Evolutionary conservation across 2,113 vertebrate species (phyloP).

Genomic region (Microtus ochrogaster): DNA sequence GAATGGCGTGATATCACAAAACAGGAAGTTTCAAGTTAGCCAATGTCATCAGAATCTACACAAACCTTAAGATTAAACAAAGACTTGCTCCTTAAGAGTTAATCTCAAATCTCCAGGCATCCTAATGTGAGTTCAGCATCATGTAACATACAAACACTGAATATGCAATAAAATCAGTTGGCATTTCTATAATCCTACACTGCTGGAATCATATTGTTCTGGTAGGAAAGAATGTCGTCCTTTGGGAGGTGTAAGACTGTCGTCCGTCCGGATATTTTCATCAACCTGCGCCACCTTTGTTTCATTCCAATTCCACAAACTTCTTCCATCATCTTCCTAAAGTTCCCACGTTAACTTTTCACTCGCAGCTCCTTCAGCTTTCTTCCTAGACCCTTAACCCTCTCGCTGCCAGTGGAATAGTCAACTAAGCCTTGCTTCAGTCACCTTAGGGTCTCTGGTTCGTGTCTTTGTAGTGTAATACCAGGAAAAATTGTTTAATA

Average conservation of each 20-base stretch:
- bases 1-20: conserved; percentile 94
- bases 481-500: neutral
- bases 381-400: neutral
- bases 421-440: neutral
- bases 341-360: neutral
- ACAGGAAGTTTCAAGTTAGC: conserved; percentile 91
- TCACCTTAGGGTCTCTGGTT: neutral
- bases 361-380: neutral
- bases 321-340: conserved; percentile 32
- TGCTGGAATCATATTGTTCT: neutral
- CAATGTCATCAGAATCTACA: conserved; percentile 91
- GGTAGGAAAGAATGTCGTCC: neutral
- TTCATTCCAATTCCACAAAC: neutral
- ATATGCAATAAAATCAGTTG: neutral
- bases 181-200: neutral
- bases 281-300: neutral
- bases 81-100: conserved; percentile 93
- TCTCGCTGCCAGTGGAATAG: neutral
- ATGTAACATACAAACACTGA: neutral
- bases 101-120: conserved; percentile 91
- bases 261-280: neutral
- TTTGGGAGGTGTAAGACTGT: neutral
- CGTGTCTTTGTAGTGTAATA: neutral
- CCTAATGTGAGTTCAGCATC: neutral
- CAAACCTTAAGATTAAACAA: conserved; percentile 91